A percentile compares a stretch with the other conserved stretches of the same genome.
These are phyloP conservation scores for Rissa tridactyla DNA, from an alignment of 2,113 vertebrate genomes.

Conservation along the genomic window DNA sequence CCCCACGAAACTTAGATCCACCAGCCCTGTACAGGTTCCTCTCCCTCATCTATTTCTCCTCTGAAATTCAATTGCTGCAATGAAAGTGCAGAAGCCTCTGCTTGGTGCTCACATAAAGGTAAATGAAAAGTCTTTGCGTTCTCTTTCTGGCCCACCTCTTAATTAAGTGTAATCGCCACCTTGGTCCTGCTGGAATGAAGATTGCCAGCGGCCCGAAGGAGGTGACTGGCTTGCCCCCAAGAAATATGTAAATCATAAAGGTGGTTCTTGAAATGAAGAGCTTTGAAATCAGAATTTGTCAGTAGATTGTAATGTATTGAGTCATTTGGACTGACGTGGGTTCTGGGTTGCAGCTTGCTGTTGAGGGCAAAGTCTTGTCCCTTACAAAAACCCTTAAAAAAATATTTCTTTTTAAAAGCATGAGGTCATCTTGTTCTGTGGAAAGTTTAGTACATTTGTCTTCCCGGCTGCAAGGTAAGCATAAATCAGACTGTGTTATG, in stretches of 20 bases:
- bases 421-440: slow-evolving; percentile 16
- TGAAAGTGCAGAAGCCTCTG: background rate
- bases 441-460: slow-evolving; percentile 8
- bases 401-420: background rate
- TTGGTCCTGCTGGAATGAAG: background rate
- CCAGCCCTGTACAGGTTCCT: background rate
- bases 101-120: background rate
- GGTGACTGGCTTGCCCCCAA: background rate
- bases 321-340: background rate
- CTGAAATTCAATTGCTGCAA: background rate
- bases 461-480: background rate
- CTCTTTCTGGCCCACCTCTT: background rate
- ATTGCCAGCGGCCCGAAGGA: background rate
- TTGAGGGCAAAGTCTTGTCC: background rate
- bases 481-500: slow-evolving; percentile 57
- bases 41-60: background rate
- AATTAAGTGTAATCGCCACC: background rate
- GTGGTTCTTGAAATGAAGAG: slow-evolving; percentile 7
- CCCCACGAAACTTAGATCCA: background rate
- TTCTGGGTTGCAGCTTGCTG: background rate
- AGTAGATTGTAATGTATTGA: slow-evolving; percentile 3
- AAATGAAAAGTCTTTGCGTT: background rate
- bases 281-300: background rate
- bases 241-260: background rate
- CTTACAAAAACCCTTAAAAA: background rate